A percentile compares a stretch with the other conserved stretches of the same genome.
Conservation (phyloP, 2,797 vertebrate genomes). For the Gymnopithys bicolor region DNA sequence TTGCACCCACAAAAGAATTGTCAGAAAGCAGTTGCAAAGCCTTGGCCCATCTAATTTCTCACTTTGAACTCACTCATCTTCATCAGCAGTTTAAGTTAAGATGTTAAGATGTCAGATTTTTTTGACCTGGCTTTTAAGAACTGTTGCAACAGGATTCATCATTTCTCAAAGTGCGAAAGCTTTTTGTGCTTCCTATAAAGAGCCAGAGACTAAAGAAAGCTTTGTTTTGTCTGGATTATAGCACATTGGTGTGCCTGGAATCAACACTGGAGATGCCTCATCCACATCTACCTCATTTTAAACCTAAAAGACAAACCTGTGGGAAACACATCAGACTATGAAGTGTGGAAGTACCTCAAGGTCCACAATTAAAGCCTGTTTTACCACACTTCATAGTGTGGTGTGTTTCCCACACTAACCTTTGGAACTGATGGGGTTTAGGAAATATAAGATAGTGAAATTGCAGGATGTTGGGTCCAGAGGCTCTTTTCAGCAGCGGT, state of each 20-base stretch:
- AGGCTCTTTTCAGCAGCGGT: background rate
- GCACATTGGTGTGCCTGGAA: background rate
- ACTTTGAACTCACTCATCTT: background rate
- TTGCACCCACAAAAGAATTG: background rate
- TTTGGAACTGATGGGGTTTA: background rate
- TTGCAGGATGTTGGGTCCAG: background rate
- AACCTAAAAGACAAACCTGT: background rate
- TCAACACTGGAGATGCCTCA: background rate
- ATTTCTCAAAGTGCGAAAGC: background rate
- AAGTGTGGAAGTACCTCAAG: too few relatives aligned
- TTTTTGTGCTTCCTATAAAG: background rate
- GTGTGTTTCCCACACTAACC: background rate
- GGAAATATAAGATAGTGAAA: background rate
- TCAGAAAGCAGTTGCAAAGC: background rate
- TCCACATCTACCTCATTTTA: background rate
- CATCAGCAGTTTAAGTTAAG: conserved; percentile 1
- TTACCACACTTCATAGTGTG: too few relatives aligned
- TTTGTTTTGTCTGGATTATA: background rate
- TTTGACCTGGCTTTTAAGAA: conserved; percentile 2
- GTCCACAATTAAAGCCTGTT: too few relatives aligned
- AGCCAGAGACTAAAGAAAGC: background rate
- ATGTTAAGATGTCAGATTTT: background rate
- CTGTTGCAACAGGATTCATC: background rate
- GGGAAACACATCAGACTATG: background rate
- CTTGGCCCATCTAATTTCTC: background rate